Evolutionary conservation across 2,888 invertebrate genomes (phyloP).

Genomic region (Bugula neritina): DNA sequence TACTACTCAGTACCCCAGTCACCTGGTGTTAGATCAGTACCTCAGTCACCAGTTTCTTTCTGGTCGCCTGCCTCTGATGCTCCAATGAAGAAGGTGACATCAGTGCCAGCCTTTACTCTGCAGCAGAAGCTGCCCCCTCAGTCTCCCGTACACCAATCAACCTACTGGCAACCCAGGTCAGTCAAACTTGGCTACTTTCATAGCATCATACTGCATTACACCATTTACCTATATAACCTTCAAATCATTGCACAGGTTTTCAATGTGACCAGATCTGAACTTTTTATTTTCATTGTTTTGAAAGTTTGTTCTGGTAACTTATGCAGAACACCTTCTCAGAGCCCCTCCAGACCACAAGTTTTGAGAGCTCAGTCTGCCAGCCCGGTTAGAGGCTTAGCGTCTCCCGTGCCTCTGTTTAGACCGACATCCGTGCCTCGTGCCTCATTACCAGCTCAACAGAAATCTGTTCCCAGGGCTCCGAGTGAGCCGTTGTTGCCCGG

Average conservation of each 20-base stretch:
- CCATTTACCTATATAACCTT: too few relatives aligned
- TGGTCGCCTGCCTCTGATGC: not conserved
- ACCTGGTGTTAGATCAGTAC: not conserved
- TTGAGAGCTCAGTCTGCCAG: constrained; percentile 10
- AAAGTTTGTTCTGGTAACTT: too few relatives aligned
- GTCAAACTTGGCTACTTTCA: too few relatives aligned
- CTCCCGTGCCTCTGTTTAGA: constrained; percentile 4
- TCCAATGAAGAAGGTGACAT: not conserved
- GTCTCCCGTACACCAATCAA: not conserved
- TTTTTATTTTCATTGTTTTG: too few relatives aligned
- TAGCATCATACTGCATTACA: too few relatives aligned
- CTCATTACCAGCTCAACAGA: not conserved
- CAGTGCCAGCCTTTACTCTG: constrained; percentile 1
- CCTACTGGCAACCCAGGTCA: constrained; percentile 18
- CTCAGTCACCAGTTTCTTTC: not conserved
- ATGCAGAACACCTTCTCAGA: constrained; percentile 20
- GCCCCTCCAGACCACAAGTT: constrained; percentile 1
- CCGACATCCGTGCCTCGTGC: constrained; percentile 7
- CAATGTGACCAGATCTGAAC: too few relatives aligned
- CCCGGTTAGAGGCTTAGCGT: not conserved
- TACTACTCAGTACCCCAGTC: not conserved
- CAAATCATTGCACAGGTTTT: too few relatives aligned
- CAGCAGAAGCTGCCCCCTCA: constrained; percentile 5
- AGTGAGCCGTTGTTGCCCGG: not conserved
- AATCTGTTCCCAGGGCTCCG: not conserved